These are phyloP conservation scores for Dendronephthya gigantea DNA, from an alignment of 64 coral and sea anemone genomes.

Conservation along the genomic window DNA sequence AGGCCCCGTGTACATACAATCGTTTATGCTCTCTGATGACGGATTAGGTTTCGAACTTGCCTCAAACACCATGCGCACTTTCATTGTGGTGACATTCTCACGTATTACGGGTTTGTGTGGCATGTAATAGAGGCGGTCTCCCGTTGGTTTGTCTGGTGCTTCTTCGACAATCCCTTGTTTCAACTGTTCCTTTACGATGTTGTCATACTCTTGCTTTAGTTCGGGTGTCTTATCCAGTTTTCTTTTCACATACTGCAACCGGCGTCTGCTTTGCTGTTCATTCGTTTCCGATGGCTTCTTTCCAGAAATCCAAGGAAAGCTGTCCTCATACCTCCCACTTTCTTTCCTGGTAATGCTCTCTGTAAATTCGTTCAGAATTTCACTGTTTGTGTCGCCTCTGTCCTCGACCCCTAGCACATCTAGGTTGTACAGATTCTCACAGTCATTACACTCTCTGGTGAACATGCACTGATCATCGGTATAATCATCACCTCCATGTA, in stretches of 20 bases:
- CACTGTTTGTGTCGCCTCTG: no score
- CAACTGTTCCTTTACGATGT: background rate
- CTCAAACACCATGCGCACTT: constrained; percentile 1
- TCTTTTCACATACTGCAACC: background rate
- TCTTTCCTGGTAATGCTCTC: background rate
- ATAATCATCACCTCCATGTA: background rate
- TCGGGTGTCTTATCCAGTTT: background rate
- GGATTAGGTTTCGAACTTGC: background rate
- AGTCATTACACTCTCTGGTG: no score
- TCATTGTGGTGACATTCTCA: background rate
- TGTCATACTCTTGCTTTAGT: background rate
- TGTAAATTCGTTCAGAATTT: no score
- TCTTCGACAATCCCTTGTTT: background rate
- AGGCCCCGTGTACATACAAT: constrained; percentile 1
- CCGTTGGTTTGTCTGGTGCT: background rate
- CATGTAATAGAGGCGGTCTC: background rate
- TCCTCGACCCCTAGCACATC: no score
- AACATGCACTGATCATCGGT: no score
- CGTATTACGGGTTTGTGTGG: background rate
- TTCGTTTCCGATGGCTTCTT: background rate
- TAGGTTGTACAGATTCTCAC: no score
- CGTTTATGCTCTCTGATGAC: background rate
- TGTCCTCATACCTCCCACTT: background rate
- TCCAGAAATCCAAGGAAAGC: background rate
- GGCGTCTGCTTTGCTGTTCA: no score